Evolutionary conservation across 2,888 invertebrate genomes (phyloP), one percentile per base, ranked within the genome.

Genomic region (Chalcis sispes): DNA sequence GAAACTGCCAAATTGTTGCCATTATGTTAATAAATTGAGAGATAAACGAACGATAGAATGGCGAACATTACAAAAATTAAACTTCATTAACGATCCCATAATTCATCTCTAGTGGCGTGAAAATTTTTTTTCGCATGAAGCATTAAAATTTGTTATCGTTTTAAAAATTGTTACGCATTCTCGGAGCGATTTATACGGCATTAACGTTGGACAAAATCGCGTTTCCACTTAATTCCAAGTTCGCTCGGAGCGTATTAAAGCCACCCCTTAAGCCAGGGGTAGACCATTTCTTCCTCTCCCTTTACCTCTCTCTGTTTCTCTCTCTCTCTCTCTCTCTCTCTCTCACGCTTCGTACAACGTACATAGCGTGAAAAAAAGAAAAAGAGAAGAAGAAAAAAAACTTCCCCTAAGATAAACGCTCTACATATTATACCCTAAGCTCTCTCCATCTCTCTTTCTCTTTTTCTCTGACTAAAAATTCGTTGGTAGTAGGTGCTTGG

Each of bases 201-300:
- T 13, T 61, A 32, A 25, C 46, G 52, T 27, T 48, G 42, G 27
- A 46, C 48, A 40, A 58, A 72, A 72, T 66, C 50, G 66, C 59
- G 40, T 48, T 46, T 40, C 40, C 56, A 62, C 67, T 62, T 73
- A 75, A 75, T 75, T 75, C 69, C 50, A 40, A 50, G 29, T 36
- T 36, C 58, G 42, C 46, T 29, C 20, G 61, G 20, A 62, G 54
- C 42, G 56, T 56, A 62, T 75, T 75, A 70, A 75, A 70, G 27
- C 40, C 15, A 5, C 20, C 48, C 69, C 61, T 8, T 62, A 67
- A 67, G 25, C 52, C 61, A n/a, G n/a, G n/a, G n/a, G n/a, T n/a
- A n/a, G n/a, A n/a, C n/a, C n/a, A n/a, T n/a, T n/a, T n/a, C n/a
- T n/a, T n/a, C n/a, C n/a, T n/a, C n/a, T n/a, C n/a, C n/a, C n/a